Evolutionary conservation across 1,140 invertebrate genomes (phyloP).

Genomic region (Drosophila bipectinata): DNA sequence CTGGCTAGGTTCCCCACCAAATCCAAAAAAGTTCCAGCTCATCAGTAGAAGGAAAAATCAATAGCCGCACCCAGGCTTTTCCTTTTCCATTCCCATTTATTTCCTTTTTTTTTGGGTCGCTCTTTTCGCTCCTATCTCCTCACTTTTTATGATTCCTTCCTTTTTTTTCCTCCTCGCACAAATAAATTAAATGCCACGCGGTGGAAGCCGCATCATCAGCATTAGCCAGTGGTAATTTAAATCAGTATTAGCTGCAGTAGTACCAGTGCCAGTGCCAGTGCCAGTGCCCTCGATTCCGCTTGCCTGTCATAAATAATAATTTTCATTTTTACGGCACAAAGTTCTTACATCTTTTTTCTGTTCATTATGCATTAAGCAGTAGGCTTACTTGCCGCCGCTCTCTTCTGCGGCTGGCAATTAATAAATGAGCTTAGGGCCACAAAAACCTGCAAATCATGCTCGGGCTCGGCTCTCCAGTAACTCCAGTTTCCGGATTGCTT

Average conservation of each 20-base stretch:
- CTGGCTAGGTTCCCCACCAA: slow-evolving; percentile 12
- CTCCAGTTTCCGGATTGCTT: slow-evolving; percentile 34
- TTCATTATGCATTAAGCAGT: slow-evolving; percentile 11
- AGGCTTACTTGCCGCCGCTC: not conserved
- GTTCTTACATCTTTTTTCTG: not conserved
- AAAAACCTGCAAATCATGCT: slow-evolving; percentile 35
- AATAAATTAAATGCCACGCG: slow-evolving; percentile 40
- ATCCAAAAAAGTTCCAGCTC: slow-evolving; percentile 49
- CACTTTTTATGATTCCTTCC: slow-evolving; percentile 32
- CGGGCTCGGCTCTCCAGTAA: slow-evolving; percentile 1
- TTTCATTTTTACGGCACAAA: slow-evolving; percentile 39
- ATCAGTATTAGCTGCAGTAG: slow-evolving; percentile 33
- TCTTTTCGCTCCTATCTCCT: slow-evolving; percentile 15
- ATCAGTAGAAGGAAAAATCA: slow-evolving; percentile 71
- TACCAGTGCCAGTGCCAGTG: not conserved
- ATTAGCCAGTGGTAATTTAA: slow-evolving; percentile 43
- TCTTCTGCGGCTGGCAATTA: slow-evolving; percentile 36
- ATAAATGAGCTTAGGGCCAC: slow-evolving; percentile 50
- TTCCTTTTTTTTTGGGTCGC: not conserved
- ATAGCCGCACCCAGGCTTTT: slow-evolving; percentile 73
- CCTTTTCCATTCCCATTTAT: slow-evolving; percentile 14
- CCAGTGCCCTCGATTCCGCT: not conserved
- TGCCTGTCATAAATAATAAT: slow-evolving; percentile 53
- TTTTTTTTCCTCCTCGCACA: slow-evolving; percentile 37
- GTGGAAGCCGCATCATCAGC: slow-evolving; percentile 46